These are phyloP conservation scores for Gasteruption jaculator DNA, from an alignment of 2,888 invertebrate species.

Conservation along the genomic window DNA sequence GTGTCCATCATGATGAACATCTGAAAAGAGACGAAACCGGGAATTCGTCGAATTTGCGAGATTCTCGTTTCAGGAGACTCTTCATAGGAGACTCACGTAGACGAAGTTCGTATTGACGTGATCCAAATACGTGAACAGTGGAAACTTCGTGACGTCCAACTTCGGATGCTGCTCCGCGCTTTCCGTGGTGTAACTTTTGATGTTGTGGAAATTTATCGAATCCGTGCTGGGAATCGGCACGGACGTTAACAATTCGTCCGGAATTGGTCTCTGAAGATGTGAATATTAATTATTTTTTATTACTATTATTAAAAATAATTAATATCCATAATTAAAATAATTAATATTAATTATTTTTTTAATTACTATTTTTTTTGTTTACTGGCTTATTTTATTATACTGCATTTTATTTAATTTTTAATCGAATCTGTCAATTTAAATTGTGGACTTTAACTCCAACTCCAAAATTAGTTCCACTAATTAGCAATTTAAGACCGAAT, in stretches of 20 bases:
- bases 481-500: too few relatives aligned
- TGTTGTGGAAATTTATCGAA: conserved; percentile 66
- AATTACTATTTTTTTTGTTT: conserved; percentile 2
- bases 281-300: too few relatives aligned
- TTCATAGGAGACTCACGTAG: conserved; percentile 60
- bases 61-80: background rate
- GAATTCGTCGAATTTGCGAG: background rate
- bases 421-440: too few relatives aligned
- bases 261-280: conserved; percentile 62
- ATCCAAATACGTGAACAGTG: conserved; percentile 74
- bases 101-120: conserved; percentile 80
- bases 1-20: conserved; percentile 72
- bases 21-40: conserved; percentile 51
- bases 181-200: conserved; percentile 54
- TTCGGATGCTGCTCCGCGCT: conserved; percentile 52
- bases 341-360: conserved; percentile 6
- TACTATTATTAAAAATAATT: too few relatives aligned
- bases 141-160: conserved; percentile 62
- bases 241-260: conserved; percentile 65
- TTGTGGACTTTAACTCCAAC: background rate
- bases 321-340: too few relatives aligned
- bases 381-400: too few relatives aligned
- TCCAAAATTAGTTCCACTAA: too few relatives aligned
- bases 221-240: conserved; percentile 73
- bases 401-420: too few relatives aligned